phyloP scores from a whole-genome alignment of 2,113 vertebrate genomes.

The Gopherus flavomarginatus region DNA sequence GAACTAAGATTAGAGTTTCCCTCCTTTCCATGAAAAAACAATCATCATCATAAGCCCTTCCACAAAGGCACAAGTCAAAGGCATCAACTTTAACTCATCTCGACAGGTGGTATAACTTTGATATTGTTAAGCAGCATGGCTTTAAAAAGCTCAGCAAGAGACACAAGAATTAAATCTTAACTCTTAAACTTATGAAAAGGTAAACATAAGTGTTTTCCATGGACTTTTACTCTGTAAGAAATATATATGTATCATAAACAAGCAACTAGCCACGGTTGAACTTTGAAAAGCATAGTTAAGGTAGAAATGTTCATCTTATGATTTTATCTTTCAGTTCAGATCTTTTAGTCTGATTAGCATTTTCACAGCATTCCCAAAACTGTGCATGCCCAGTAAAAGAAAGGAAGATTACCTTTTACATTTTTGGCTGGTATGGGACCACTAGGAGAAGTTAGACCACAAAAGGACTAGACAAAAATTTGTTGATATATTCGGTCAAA shows the following conservation, averaged over 20 bases:
- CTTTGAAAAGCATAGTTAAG: background rate
- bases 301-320: background rate
- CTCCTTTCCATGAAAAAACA: background rate
- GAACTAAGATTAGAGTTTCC: background rate
- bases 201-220: background rate
- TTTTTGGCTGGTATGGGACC: too few relatives aligned
- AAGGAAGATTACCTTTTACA: too few relatives aligned
- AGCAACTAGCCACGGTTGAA: background rate
- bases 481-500: too few relatives aligned
- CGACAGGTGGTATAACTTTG: background rate
- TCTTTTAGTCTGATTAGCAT: background rate
- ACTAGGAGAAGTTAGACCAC: too few relatives aligned
- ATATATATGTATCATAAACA: background rate
- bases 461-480: too few relatives aligned
- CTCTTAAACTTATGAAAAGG: background rate
- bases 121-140: background rate
- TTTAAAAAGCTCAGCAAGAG: background rate
- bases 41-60: background rate
- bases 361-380: background rate
- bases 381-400: background rate
- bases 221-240: background rate
- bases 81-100: background rate
- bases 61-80: background rate
- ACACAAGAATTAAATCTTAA: background rate
- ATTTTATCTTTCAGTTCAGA: background rate